Evolutionary conservation across 2,797 vertebrate species (phyloP).

Genomic region (Phoebastria nigripes): DNA sequence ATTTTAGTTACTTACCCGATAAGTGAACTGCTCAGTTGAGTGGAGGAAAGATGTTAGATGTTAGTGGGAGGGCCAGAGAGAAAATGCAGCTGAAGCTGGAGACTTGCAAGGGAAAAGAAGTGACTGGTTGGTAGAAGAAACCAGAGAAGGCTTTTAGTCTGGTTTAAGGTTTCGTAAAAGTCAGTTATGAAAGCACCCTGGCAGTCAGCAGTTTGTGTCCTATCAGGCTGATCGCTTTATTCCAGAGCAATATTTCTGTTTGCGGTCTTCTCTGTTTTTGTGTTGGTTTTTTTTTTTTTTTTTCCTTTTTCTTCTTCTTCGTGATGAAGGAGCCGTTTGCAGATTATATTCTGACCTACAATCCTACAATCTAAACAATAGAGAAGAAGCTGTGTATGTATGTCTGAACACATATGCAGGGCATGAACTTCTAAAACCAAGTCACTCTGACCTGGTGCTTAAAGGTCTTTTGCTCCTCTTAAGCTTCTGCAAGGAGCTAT

Average conservation of each 20-base stretch:
- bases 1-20: background rate
- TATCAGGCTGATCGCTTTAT: background rate
- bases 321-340: background rate
- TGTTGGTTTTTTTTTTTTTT: background rate
- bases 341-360: background rate
- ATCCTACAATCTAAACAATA: background rate
- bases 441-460: background rate
- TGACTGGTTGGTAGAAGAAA: background rate
- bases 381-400: background rate
- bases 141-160: background rate
- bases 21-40: background rate
- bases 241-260: background rate
- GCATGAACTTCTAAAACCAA: background rate
- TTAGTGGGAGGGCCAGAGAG: background rate
- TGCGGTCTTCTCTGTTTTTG: background rate
- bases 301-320: background rate
- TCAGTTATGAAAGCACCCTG: background rate
- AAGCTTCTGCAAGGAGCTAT: background rate
- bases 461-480: background rate
- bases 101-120: background rate
- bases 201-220: background rate
- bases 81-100: background rate
- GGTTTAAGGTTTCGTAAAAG: background rate
- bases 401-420: background rate
- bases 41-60: background rate